phyloP scores from a whole-genome alignment of 1,140 invertebrate species.

The Dysdera silvatica region DNA sequence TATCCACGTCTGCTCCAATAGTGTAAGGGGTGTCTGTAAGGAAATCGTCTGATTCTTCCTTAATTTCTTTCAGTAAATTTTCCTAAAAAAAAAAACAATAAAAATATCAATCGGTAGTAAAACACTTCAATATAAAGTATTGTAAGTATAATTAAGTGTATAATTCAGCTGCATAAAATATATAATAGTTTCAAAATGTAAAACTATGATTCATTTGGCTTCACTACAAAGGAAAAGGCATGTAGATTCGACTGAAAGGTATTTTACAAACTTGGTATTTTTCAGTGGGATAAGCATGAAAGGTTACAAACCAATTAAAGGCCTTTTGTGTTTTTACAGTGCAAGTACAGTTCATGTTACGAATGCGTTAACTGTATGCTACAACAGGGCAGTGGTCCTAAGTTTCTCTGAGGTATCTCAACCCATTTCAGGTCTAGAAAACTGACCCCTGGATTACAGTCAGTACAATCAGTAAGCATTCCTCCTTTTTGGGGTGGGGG shows the following conservation, averaged over 20 bases:
- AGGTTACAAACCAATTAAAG: no score
- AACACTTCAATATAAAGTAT: neutral
- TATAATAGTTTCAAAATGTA: no score
- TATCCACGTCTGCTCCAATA: conserved; percentile 53
- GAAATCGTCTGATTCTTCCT: conserved; percentile 57
- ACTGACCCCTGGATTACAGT: neutral
- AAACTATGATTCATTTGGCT: no score
- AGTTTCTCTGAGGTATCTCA: no score
- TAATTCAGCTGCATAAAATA: neutral
- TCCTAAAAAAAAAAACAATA: conserved; percentile 49
- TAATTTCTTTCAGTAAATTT: conserved; percentile 59
- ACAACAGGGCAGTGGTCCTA: no score
- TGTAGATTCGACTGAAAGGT: no score
- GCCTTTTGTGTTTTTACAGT: no score
- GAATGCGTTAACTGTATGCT: no score
- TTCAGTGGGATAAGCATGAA: no score
- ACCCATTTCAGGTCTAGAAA: conserved; percentile 16
- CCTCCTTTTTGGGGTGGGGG: neutral
- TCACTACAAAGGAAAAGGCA: no score
- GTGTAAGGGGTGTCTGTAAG: conserved; percentile 60
- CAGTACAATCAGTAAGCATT: neutral
- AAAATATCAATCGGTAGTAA: neutral
- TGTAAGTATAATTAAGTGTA: neutral
- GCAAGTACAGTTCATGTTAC: no score
- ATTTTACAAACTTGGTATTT: no score